Evolutionary conservation across 2,113 vertebrate genomes (phyloP).

Genomic region (Fulica atra): DNA sequence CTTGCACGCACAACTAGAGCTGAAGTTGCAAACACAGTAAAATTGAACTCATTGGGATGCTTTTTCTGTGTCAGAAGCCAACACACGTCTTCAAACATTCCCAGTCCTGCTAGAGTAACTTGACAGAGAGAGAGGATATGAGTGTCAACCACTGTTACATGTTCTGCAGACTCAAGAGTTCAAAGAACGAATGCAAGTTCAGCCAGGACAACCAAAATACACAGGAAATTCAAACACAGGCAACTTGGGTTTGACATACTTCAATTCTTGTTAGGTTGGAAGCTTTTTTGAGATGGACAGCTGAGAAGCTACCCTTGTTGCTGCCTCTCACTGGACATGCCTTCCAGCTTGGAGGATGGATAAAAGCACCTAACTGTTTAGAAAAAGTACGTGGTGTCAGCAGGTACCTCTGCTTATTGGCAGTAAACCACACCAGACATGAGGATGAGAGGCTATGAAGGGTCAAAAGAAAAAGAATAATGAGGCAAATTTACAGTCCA

Average conservation of each 20-base stretch:
- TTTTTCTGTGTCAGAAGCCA: neutral
- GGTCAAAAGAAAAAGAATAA: neutral
- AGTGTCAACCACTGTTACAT: neutral
- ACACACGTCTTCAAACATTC: neutral
- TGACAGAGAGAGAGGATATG: neutral
- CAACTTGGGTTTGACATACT: neutral
- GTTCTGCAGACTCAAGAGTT: neutral
- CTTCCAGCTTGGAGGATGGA: neutral
- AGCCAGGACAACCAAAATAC: neutral
- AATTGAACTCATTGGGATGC: neutral
- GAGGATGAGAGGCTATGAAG: neutral
- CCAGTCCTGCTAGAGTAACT: neutral
- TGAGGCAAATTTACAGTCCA: neutral
- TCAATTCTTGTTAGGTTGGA: neutral
- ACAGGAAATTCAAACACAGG: constrained; percentile 1
- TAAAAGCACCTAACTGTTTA: neutral
- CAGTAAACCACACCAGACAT: neutral
- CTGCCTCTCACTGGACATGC: neutral
- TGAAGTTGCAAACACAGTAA: neutral
- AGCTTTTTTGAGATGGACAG: neutral
- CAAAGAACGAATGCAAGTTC: neutral
- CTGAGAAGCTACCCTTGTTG: neutral
- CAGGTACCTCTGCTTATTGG: neutral
- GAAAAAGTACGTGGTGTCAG: neutral
- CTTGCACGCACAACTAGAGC: neutral